A percentile compares a stretch with the other conserved stretches of the same genome.
These are phyloP conservation scores for Drosophila athabasca DNA, from an alignment of 1,140 invertebrate genomes.

Conservation along the genomic window DNA sequence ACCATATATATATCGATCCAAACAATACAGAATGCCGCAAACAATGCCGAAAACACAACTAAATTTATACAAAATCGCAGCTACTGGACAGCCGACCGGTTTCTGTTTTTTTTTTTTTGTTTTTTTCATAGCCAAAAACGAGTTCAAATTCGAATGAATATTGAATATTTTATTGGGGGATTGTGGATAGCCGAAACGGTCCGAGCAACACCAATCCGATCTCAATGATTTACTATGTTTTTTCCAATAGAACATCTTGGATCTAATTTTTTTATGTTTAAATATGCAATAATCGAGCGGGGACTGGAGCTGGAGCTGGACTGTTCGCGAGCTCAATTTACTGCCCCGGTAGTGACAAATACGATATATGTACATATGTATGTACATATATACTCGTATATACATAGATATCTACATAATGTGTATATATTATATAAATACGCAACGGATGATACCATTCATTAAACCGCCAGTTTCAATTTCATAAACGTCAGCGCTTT, in stretches of 20 bases:
- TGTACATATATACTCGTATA: not conserved
- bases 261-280: too few species aligned
- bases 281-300: too few species aligned
- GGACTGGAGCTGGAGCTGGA: too few species aligned
- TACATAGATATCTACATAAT: not conserved
- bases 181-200: slow-evolving; percentile 33
- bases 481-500: slow-evolving; percentile 44
- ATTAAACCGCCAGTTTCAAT: slow-evolving; percentile 54
- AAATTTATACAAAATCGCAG: slow-evolving; percentile 67
- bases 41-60: slow-evolving; percentile 33
- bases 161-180: slow-evolving; percentile 25
- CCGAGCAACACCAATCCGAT: slow-evolving; percentile 8
- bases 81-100: slow-evolving; percentile 60
- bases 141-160: slow-evolving; percentile 36
- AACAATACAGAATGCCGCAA: too few species aligned
- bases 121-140: slow-evolving; percentile 15
- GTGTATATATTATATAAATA: slow-evolving; percentile 2
- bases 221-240: too few species aligned
- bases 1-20: too few species aligned
- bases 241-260: too few species aligned
- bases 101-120: slow-evolving; percentile 15
- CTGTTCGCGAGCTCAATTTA: too few species aligned
- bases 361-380: too few species aligned
- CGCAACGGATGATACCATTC: slow-evolving; percentile 43
- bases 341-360: too few species aligned